Evolutionary conservation across 2,888 invertebrate species (phyloP), one percentile per base, ranked within the genome.

Genomic region (Timandra comae): DNA sequence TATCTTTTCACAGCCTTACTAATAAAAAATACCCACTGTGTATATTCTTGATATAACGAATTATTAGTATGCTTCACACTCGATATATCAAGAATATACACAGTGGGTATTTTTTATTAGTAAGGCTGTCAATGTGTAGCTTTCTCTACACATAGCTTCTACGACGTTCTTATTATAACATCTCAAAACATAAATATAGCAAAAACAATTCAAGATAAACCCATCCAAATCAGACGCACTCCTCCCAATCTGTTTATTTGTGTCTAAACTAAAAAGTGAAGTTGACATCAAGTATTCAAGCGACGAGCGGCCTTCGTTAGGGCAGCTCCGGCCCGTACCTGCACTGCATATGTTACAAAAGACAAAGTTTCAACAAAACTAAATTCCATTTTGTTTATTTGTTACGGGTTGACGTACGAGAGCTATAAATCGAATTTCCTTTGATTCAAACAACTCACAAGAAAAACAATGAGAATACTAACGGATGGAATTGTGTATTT

Each of bases 281-380:
- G 61, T 58, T 57, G 72, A 66, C 71, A 67, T 82, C 79, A 73
- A 54, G 80, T 84, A 84, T 84, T 75, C 82, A 52, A 33, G 35
- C 49, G 53, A 59, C 84, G 77, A 68, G 58, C 73, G 47, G 59
- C 64, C 65, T 78, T 84, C 84, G 84, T 84, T 84, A 84, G 81
- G 60, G 42, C 55, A 40, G 33, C 56, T 59, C 63, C 59, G 53
- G 53, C 68, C 71, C 66, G 70, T 76, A 82, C 84, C 84, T 82
- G 80, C 71, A 44, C 77, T 79, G 84, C 84, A 82, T 84, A 84
- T 82, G 84, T 82, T 82, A 80, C 56, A 52, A 56, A 60, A 52
- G 49, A 32, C 55, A 46, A 58, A 65, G 56, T 70, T 66, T 67
- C 52, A n/a, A 50, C 56, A 47, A 61, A 78, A 79, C 80, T 77